Percentiles rank a stretch among this genome's conserved stretches.
Evolutionary conservation across 2,888 invertebrate species (phyloP).

Genomic region (Graphium colonna): DNA sequence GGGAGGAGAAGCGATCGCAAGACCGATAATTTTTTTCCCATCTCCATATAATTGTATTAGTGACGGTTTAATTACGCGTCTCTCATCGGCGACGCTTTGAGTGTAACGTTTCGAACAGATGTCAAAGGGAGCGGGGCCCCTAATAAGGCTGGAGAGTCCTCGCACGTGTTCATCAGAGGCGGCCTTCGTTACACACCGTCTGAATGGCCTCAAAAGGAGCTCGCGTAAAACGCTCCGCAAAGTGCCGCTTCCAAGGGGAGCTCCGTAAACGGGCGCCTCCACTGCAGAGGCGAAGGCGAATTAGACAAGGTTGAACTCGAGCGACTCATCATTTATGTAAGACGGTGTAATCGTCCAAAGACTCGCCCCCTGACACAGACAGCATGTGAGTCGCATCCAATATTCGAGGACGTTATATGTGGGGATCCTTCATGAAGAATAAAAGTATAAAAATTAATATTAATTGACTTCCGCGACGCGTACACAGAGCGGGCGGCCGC

Average conservation of each 20-base stretch:
- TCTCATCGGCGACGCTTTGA: conserved; percentile 74
- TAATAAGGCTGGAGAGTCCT: conserved; percentile 81
- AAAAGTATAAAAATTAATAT: no score
- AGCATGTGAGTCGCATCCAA: no score
- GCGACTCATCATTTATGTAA: conserved; percentile 77
- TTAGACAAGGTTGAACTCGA: conserved; percentile 79
- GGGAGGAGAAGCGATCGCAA: no score
- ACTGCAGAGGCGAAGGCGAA: conserved; percentile 75
- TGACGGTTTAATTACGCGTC: conserved; percentile 78
- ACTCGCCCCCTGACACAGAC: no score
- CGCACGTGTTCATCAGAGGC: conserved; percentile 81
- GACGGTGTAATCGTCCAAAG: conserved; percentile 69
- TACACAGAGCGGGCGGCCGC: no score
- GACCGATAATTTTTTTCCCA: conserved; percentile 61
- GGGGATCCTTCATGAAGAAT: no score
- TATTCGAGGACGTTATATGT: no score
- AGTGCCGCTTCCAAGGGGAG: conserved; percentile 79
- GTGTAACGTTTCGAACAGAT: conserved; percentile 79
- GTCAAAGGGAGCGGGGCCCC: conserved; percentile 79
- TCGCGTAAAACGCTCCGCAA: conserved; percentile 80
- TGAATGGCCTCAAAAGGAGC: conserved; percentile 81
- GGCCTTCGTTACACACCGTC: conserved; percentile 80
- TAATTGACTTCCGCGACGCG: no score
- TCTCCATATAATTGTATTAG: conserved; percentile 68
- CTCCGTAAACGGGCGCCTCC: conserved; percentile 78